Conservation (phyloP, 2,888 invertebrate species). For the Lypha dubia region DNA sequence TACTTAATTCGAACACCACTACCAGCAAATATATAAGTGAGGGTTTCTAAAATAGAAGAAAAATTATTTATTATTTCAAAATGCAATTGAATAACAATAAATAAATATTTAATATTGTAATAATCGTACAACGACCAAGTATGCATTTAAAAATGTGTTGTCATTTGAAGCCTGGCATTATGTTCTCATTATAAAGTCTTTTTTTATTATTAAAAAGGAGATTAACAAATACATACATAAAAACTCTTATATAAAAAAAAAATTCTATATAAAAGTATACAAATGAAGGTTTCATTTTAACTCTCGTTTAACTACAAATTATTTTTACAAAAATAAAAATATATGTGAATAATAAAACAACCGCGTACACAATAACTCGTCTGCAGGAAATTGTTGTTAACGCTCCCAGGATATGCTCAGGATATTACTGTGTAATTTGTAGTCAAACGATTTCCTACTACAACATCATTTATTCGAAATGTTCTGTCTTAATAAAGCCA, state of each 20-base stretch:
- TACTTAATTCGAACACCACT: neutral
- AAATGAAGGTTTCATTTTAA: conserved; percentile 46
- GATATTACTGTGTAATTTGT: conserved; percentile 79
- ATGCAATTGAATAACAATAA: conserved; percentile 82
- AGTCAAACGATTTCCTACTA: conserved; percentile 78
- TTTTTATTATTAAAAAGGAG: conserved; percentile 30
- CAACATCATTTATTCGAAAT: conserved; percentile 58
- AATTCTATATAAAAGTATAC: neutral
- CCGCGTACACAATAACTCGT: conserved; percentile 21
- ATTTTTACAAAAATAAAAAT: conserved; percentile 30
- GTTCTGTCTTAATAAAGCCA: conserved; percentile 23
- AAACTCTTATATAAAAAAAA: neutral
- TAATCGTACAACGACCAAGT: conserved; percentile 14
- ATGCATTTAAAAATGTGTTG: conserved; percentile 68
- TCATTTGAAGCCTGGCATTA: conserved; percentile 80
- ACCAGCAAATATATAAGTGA: conserved; percentile 11
- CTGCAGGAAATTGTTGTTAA: conserved; percentile 70
- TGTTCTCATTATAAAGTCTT: conserved; percentile 73
- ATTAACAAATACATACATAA: conserved; percentile 11
- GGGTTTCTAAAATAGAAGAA: neutral
- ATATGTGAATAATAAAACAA: conserved; percentile 15
- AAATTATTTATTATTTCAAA: conserved; percentile 67
- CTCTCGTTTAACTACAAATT: conserved; percentile 61
- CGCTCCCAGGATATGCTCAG: conserved; percentile 79
- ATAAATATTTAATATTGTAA: conserved; percentile 71